Evolutionary conservation across 2,113 vertebrate species (phyloP), one percentile per base, ranked within the genome.

Genomic region (Corythornis vintsioides): DNA sequence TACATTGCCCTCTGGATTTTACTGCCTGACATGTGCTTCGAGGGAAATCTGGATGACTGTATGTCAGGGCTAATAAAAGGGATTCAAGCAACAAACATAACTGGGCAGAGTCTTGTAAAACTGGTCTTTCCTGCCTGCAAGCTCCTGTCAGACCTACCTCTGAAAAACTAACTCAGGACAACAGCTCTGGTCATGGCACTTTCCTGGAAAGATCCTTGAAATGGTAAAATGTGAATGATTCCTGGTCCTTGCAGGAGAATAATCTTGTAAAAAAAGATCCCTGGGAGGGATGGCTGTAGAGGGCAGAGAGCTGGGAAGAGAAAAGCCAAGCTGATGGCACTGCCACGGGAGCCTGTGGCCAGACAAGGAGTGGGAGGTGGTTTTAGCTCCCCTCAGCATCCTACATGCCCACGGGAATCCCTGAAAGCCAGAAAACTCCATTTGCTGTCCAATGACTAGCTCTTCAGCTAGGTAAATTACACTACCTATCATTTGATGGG

Each of bases 121-220:
- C 92, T 92, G 72, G 92, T 93, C 90, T 64, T 91, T 92, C 93
- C 90, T 94, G 92, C 75, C 72, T 77, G 71, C 40, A 52, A 89
- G 64, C 56, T 85, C 56, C 60, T 55, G 59, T 76, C 91, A 79
- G 66, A 81, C 48, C 76, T 42, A 73, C 66, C 86, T 76, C 56
- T 25, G 47, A 35, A 74, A 73, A 47, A 6, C 15, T 59, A 89
- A 3, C 59, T 61, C 60, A 83, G 65, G 38, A 42, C 61, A 64
- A 38, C 42, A 35, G 2, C 52, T 70, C 85, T 86, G 28, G 67
- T 72, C 48, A 21, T 13, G 81, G 73, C n/a, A 56, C 76, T 65
- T 73, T 16, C 19, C 33, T 67, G 38, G 47, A 72, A 56, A 65
- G 48, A 79, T 56, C 35, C 65, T 3, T 55, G 81, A 70, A 84